Conservation (phyloP, 2,888 invertebrate genomes). For the Chorisops tibialis region DNA sequence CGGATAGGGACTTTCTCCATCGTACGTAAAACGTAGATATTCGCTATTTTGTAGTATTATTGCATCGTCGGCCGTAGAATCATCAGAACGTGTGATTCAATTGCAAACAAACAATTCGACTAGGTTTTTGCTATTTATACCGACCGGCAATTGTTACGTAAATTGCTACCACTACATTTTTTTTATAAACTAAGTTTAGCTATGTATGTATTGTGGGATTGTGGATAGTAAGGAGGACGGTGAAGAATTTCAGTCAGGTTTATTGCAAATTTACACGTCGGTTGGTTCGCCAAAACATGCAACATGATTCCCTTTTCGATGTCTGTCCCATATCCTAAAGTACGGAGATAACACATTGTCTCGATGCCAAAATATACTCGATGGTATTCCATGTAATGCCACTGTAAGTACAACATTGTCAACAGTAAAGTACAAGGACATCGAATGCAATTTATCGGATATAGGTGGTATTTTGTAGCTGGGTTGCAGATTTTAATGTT, state of each 20-base stretch:
- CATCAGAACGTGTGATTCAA: constrained; percentile 17
- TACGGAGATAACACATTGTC: too few species aligned
- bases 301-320: constrained; percentile 15
- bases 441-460: too few species aligned
- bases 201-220: not conserved
- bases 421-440: too few species aligned
- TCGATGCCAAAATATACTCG: too few species aligned
- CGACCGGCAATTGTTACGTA: constrained; percentile 15
- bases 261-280: constrained; percentile 23
- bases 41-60: not conserved
- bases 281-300: constrained; percentile 11
- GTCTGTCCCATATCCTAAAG: not conserved
- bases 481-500: too few species aligned
- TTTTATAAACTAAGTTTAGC: not conserved
- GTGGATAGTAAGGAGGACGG: too few species aligned
- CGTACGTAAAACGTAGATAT: not conserved
- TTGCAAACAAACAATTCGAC: constrained; percentile 24
- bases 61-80: not conserved
- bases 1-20: not conserved
- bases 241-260: too few species aligned
- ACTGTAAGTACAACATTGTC: too few species aligned
- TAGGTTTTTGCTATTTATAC: constrained; percentile 18
- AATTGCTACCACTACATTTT: constrained; percentile 20
- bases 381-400: too few species aligned
- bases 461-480: too few species aligned